A percentile compares a stretch with the other conserved stretches of the same genome.
Evolutionary conservation across 1,140 invertebrate genomes (phyloP).

Genomic region (Ceratina australensis): DNA sequence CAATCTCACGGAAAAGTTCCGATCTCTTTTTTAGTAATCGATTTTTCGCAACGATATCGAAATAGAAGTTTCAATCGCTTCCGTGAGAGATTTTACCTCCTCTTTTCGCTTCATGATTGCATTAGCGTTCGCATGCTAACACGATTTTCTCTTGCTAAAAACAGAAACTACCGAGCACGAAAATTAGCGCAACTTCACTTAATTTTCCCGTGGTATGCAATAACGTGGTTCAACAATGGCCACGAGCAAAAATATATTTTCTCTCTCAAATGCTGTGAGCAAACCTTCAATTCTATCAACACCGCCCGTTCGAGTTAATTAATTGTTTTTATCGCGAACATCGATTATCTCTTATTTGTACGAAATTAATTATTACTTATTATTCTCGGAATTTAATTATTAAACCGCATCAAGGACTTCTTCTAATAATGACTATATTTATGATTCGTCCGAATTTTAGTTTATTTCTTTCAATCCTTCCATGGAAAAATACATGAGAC

Average conservation of each 20-base stretch:
- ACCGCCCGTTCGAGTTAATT: not conserved
- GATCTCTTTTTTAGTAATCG: not conserved
- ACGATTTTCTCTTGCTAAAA: not conserved
- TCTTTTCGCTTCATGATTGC: not conserved
- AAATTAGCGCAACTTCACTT: not conserved
- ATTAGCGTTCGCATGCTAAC: not conserved
- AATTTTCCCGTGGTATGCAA: not conserved
- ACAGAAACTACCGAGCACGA: not conserved
- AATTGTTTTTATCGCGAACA: not conserved
- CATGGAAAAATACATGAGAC: too few relatives aligned
- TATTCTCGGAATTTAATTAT: too few relatives aligned
- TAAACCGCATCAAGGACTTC: too few relatives aligned
- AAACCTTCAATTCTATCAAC: not conserved
- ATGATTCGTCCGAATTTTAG: too few relatives aligned
- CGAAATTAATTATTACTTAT: too few relatives aligned
- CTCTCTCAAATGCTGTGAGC: too few relatives aligned
- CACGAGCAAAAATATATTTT: not conserved
- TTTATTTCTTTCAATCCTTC: too few relatives aligned
- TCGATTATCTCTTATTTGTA: not conserved
- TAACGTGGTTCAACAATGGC: not conserved
- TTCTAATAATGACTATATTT: too few relatives aligned
- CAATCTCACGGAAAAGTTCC: not conserved
- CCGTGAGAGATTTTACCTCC: too few relatives aligned
- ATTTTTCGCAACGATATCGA: not conserved
- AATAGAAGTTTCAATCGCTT: not conserved